A percentile compares a stretch with the other conserved stretches of the same genome.
phyloP scores from a whole-genome alignment of 2,797 vertebrate genomes.

The Aphelocoma californica region DNA sequence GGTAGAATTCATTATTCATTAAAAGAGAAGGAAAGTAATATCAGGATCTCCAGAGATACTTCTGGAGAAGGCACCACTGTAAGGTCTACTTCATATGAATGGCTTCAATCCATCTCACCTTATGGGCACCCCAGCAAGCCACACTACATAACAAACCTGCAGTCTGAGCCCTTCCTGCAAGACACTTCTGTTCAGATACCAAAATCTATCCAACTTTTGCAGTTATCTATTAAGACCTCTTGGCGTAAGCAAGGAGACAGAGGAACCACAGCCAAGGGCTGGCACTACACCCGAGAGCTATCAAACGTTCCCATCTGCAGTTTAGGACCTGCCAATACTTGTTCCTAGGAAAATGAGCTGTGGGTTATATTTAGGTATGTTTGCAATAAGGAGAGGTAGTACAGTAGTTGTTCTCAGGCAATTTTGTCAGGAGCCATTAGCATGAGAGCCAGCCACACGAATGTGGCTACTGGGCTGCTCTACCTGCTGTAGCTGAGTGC shows the following conservation, averaged over 20 bases:
- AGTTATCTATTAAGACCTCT: not conserved
- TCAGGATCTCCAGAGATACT: not conserved
- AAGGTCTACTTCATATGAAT: not conserved
- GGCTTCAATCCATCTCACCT: not conserved
- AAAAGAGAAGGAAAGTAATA: not conserved
- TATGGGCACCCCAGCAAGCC: not conserved
- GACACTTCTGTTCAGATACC: not conserved
- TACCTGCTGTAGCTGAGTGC: not conserved
- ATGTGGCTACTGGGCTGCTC: not conserved
- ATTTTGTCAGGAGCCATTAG: not conserved
- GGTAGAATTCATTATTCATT: not conserved
- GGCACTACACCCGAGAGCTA: not conserved
- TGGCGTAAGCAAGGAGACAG: not conserved
- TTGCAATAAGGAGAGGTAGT: not conserved
- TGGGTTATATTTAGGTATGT: conserved; percentile 24
- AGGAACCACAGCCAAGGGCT: not conserved
- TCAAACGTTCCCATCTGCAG: conserved; percentile 5
- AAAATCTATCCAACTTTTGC: not conserved
- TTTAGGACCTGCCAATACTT: conserved; percentile 10
- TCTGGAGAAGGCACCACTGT: not conserved
- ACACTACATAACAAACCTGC: not conserved
- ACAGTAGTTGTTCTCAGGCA: not conserved
- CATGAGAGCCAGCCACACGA: not conserved
- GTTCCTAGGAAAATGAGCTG: conserved; percentile 5
- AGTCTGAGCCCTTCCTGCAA: not conserved